Conservation (phyloP, 2,797 vertebrate genomes). For the Ibycter americanus region DNA sequence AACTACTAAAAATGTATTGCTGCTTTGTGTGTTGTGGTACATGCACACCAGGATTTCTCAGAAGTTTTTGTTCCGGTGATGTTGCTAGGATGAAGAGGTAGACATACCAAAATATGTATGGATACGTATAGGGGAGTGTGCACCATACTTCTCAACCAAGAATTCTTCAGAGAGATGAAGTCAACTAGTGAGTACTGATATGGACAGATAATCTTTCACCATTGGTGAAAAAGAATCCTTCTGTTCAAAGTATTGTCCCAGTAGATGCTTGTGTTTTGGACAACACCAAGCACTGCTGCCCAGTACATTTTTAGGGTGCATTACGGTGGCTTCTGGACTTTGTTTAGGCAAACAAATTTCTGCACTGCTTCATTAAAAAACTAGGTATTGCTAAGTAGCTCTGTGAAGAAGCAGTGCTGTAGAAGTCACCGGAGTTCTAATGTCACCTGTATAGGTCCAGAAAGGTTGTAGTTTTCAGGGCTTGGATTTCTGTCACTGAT, state of each 20-base stretch:
- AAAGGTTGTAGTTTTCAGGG: neutral
- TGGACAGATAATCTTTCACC: neutral
- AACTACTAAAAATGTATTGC: neutral
- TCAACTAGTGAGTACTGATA: neutral
- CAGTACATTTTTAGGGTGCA: neutral
- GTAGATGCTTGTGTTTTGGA: neutral
- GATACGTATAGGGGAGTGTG: neutral
- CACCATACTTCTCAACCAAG: neutral
- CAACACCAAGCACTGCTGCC: neutral
- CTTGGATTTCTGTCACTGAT: neutral
- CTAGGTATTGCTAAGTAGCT: neutral
- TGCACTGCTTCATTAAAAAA: neutral
- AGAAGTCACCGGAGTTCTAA: neutral
- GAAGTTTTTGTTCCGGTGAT: neutral
- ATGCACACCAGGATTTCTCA: neutral
- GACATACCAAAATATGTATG: neutral
- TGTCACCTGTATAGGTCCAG: neutral
- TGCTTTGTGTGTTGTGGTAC: neutral
- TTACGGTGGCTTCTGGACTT: neutral
- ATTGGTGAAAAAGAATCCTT: neutral
- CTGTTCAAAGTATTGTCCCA: neutral
- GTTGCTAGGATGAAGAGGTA: neutral
- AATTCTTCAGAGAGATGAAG: neutral
- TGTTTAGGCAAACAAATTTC: neutral
- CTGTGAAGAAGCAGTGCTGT: neutral